Evolutionary conservation across 1,140 invertebrate genomes (phyloP).

Genomic region (Chymomyza costata): DNA sequence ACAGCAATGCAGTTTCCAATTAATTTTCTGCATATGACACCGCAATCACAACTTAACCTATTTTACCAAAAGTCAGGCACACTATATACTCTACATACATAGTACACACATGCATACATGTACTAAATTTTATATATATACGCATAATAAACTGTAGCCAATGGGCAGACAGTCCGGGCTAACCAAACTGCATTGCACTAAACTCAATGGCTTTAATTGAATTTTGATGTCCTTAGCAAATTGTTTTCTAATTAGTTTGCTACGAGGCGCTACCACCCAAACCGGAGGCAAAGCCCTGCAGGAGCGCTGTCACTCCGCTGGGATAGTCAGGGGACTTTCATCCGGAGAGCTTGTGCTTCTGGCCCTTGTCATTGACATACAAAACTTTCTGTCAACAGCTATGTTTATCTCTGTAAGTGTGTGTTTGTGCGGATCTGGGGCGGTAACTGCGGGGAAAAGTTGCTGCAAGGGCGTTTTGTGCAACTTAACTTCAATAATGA

Average conservation of each 20-base stretch:
- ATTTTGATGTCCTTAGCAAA: conserved; percentile 72
- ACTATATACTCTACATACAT: too few species aligned
- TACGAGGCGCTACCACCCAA: too few species aligned
- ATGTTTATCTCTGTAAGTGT: too few species aligned
- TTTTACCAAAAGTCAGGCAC: conserved; percentile 26
- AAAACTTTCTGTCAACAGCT: conserved; percentile 70
- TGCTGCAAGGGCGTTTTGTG: conserved; percentile 5
- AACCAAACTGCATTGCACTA: conserved; percentile 53
- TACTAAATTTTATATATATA: too few species aligned
- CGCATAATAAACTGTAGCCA: conserved; percentile 63
- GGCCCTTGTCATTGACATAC: conserved; percentile 43
- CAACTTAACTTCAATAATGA: conserved; percentile 44
- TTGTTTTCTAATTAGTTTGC: conserved; percentile 71
- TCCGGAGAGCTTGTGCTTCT: conserved; percentile 19
- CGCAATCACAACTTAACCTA: conserved; percentile 64
- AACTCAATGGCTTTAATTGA: conserved; percentile 71
- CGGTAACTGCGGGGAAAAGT: neutral
- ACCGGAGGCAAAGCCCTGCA: too few species aligned
- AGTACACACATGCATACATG: too few species aligned
- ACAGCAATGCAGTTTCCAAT: conserved; percentile 67
- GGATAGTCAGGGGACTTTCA: conserved; percentile 24
- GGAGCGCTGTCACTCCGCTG: too few species aligned
- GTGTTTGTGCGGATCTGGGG: too few species aligned
- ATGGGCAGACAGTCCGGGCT: conserved; percentile 12
- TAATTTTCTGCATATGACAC: conserved; percentile 69